Base-by-base conservation (phyloP, 2,113 vertebrate species). In the Panthera tigris region DNA sequence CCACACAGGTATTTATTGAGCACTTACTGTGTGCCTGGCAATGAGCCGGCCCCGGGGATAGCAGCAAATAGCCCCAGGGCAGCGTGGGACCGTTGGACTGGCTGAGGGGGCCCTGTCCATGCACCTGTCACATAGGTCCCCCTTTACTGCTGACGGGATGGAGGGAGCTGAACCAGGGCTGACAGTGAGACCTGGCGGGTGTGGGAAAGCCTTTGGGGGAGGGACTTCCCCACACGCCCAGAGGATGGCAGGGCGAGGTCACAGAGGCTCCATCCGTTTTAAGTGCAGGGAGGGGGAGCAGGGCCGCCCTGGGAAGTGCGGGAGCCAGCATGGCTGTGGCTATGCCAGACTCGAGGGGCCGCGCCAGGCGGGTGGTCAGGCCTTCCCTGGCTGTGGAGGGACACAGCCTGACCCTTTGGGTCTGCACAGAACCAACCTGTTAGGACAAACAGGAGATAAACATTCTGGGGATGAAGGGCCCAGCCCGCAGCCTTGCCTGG, bases 1-100 rank as follows among this genome's bases (percentile, higher is more conserved):
- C 61, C 57, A 21, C 33, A 0, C 0, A 3, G 48, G 29, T 9
- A 4, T 29, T 41, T 50, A 39, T 2, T 25, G 19, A 90, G 86
- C 6, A 4, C n/a, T 5, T 3, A 4, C 57, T 23, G 16, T 79
- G 63, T 69, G 7, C 55, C 19, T 23, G 50, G 50, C 12, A 2
- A 0, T 27, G 14, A 41, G 31, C 74, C 55, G 45, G n/a, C 55
- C 16, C 69, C 19, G 8, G 76, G 57, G 27, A 48, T 3, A 16
- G 25, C 0, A 19, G 61, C 63, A 29, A 2, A 36, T 21, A 55
- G 39, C 55, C 16, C 63, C 15, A 16, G 76, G 57, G 21, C 5
- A 1, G 0, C 29, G 25, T 68, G 27, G n/a, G n/a, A 25, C 9
- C 1, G 4, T 11, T 10, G 9, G 33, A 7, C 29, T 6, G 36